These are phyloP conservation scores for Sterna hirundo DNA, from an alignment of 2,113 vertebrate species.

Conservation along the genomic window DNA sequence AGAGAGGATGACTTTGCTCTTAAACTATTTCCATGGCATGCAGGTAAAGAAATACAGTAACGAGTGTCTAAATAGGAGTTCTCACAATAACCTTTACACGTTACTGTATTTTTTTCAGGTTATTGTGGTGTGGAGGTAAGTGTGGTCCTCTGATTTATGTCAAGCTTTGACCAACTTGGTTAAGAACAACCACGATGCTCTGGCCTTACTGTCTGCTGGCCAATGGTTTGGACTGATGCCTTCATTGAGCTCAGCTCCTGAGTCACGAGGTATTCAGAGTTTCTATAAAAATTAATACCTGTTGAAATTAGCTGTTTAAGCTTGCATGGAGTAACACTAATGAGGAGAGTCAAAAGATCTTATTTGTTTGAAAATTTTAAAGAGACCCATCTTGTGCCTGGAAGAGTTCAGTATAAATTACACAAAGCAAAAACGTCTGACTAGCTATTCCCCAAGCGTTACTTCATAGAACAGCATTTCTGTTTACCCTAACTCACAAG, in stretches of 20 bases:
- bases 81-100: neutral
- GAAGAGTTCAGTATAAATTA: neutral
- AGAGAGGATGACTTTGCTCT: constrained; percentile 47
- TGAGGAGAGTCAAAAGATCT: neutral
- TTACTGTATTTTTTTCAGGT: neutral
- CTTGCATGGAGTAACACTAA: neutral
- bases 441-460: neutral
- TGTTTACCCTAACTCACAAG: neutral
- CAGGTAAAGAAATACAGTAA: constrained; percentile 22
- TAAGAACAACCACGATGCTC: neutral
- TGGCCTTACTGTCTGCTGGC: neutral
- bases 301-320: neutral
- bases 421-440: neutral
- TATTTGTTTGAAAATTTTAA: neutral
- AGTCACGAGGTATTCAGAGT: neutral
- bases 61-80: neutral
- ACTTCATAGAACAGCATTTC: neutral
- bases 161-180: neutral
- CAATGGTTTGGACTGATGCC: neutral
- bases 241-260: neutral
- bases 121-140: neutral
- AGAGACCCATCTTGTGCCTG: neutral
- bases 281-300: neutral
- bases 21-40: neutral
- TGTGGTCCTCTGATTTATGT: neutral